Evolutionary conservation across 2,113 vertebrate species (phyloP).

Genomic region (Pavo muticus): DNA sequence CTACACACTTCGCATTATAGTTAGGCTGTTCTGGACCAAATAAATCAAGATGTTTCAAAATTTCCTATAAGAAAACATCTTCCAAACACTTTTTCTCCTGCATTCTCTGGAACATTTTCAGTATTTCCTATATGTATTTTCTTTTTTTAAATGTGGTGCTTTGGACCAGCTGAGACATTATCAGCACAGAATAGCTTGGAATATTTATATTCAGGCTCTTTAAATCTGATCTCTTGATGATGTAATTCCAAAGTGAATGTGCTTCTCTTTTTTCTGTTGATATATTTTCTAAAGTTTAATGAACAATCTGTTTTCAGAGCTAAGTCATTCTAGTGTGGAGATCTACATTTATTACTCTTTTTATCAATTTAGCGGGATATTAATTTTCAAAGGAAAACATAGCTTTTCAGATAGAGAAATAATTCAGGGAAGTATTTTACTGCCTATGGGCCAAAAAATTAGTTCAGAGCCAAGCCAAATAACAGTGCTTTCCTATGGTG

Average conservation of each 20-base stretch:
- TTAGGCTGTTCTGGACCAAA: neutral
- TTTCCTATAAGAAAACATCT: neutral
- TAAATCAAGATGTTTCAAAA: neutral
- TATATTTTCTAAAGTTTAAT: neutral
- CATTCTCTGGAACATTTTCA: neutral
- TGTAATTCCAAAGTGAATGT: neutral
- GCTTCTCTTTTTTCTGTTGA: neutral
- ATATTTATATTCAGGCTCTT: neutral
- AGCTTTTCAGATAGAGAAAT: neutral
- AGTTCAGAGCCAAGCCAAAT: neutral
- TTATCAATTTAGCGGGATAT: neutral
- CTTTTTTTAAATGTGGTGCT: neutral
- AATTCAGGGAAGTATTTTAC: neutral
- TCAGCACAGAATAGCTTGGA: neutral
- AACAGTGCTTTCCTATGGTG: neutral
- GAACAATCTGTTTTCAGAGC: neutral
- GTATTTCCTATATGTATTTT: neutral
- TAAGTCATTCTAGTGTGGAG: neutral
- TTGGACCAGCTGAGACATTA: neutral
- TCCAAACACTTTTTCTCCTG: neutral
- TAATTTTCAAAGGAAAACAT: neutral
- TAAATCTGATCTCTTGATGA: neutral
- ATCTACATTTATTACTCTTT: neutral
- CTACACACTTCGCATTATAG: constrained; percentile 1
- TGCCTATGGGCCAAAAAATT: neutral